phyloP scores from a whole-genome alignment of 2,113 vertebrate species.

The Gobio gobio region DNA sequence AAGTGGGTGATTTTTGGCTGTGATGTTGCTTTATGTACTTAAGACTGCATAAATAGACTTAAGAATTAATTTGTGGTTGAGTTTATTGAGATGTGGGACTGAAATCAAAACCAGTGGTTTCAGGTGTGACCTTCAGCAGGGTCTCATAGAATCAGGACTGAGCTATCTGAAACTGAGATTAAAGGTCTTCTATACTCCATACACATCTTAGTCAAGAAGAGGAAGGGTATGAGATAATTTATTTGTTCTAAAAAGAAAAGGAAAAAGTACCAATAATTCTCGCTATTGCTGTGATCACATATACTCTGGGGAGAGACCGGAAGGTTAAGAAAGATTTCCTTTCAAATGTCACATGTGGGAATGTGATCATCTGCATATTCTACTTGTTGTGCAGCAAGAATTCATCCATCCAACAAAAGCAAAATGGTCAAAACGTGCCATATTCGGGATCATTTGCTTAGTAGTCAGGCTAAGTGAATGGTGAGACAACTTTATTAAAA shows the following conservation, averaged over 20 bases:
- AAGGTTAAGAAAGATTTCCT: not conserved
- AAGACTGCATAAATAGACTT: not conserved
- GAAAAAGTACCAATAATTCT: constrained; percentile 15
- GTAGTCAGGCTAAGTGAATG: not conserved
- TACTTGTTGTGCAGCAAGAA: not conserved
- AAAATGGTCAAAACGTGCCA: not conserved
- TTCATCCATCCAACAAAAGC: constrained; percentile 4
- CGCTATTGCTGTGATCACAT: constrained; percentile 31
- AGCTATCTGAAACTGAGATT: constrained; percentile 24
- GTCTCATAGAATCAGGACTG: not conserved
- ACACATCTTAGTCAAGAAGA: constrained; percentile 20
- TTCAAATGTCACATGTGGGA: constrained; percentile 14
- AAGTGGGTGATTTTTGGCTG: no score
- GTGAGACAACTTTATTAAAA: not conserved
- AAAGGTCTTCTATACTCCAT: constrained; percentile 14
- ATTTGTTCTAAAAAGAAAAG: constrained; percentile 27
- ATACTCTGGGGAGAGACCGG: not conserved
- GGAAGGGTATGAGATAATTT: constrained; percentile 13
- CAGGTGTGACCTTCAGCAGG: not conserved
- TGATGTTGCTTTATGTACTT: not conserved
- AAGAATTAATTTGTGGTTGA: not conserved
- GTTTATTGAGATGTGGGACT: not conserved
- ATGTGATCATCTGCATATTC: constrained; percentile 5
- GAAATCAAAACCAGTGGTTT: constrained; percentile 21
- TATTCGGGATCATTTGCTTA: not conserved